Percentiles rank a stretch among this genome's conserved stretches.
These are phyloP conservation scores for Tribolium castaneum DNA, from an alignment of 1,140 invertebrate genomes.

Conservation along the genomic window DNA sequence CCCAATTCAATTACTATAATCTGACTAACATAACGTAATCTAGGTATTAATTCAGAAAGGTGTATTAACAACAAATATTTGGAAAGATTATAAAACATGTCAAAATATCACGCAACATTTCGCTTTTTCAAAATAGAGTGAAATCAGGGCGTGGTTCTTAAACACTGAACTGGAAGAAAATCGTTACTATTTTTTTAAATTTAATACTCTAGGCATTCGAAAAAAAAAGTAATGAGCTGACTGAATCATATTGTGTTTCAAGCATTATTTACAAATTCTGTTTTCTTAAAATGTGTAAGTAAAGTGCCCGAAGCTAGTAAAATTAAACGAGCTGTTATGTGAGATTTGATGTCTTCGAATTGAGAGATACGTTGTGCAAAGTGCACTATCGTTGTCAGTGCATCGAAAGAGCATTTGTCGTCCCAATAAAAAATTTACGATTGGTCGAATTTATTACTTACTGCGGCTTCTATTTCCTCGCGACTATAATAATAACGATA, in stretches of 20 bases:
- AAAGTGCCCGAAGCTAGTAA: too few relatives aligned
- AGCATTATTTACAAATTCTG: too few relatives aligned
- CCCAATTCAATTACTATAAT: background rate
- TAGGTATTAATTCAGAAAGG: background rate
- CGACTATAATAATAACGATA: constrained; percentile 26
- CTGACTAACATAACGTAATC: background rate
- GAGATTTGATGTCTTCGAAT: too few relatives aligned
- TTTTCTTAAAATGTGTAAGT: too few relatives aligned
- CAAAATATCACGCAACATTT: background rate
- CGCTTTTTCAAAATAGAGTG: background rate
- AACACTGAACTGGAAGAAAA: too few relatives aligned
- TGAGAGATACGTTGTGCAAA: too few relatives aligned
- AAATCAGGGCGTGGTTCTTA: too few relatives aligned
- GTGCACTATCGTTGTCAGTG: background rate
- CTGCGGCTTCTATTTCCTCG: constrained; percentile 11
- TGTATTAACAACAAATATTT: background rate
- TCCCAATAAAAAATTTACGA: constrained; percentile 1
- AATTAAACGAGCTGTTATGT: too few relatives aligned
- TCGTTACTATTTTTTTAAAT: too few relatives aligned
- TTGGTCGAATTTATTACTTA: constrained; percentile 23
- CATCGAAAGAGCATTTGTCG: background rate
- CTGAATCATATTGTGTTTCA: too few relatives aligned
- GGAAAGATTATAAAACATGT: background rate
- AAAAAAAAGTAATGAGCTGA: too few relatives aligned
- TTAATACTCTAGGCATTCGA: too few relatives aligned